phyloP scores from a whole-genome alignment of 2,113 vertebrate species.

The Tinamus guttatus region DNA sequence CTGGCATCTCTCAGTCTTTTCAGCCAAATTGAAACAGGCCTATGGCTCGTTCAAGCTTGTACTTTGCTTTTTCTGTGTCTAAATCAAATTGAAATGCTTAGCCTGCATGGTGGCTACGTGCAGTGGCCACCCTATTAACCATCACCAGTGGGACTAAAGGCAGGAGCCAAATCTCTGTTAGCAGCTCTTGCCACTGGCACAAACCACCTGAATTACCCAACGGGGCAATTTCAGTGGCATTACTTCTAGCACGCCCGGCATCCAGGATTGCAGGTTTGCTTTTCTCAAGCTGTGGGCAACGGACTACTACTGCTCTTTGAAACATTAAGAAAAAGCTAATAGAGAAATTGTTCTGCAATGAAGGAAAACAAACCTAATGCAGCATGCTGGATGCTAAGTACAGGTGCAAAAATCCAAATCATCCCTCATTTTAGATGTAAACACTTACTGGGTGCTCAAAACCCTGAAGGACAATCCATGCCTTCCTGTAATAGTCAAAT shows the following conservation, averaged over 20 bases:
- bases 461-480: accelerated
- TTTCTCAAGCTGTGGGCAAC: not conserved
- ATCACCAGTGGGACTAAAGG: not conserved
- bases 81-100: not conserved
- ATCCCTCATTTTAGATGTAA: not conserved
- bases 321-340: not conserved
- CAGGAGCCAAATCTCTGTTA: not conserved
- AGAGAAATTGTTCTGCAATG: not conserved
- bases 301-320: not conserved
- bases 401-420: not conserved
- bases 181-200: slow-evolving; percentile 2
- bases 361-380: not conserved
- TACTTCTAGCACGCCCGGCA: not conserved
- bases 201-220: not conserved
- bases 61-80: not conserved
- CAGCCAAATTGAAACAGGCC: not conserved
- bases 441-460: not conserved
- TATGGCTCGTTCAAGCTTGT: not conserved
- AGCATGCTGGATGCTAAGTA: not conserved
- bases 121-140: not conserved
- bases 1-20: not conserved
- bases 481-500: not conserved
- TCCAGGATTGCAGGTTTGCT: not conserved
- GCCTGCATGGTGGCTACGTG: not conserved
- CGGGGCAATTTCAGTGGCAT: not conserved